These are phyloP conservation scores for Acanthosepion lycidas DNA, from an alignment of 2,888 invertebrate species.

Conservation along the genomic window DNA sequence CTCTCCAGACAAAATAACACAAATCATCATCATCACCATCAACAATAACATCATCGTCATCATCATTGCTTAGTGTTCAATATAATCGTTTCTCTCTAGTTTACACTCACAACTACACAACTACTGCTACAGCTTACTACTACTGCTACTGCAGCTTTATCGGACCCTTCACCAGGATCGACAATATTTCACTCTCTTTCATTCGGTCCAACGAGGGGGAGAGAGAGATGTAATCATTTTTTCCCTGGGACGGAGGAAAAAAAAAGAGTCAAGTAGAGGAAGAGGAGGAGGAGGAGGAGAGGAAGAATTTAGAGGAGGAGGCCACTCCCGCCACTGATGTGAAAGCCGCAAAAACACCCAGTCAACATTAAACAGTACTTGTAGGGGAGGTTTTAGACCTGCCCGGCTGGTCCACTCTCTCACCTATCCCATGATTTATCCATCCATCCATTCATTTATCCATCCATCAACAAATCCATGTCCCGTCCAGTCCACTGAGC, in stretches of 20 bases:
- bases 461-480: no score
- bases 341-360: neutral
- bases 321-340: neutral
- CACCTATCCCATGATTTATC: neutral
- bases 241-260: neutral
- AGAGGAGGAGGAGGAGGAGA: neutral
- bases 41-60: neutral
- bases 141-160: neutral
- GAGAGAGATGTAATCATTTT: neutral
- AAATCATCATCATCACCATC: constrained; percentile 4
- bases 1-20: neutral
- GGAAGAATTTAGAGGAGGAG: neutral
- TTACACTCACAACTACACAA: neutral
- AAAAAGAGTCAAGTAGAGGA: neutral
- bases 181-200: neutral
- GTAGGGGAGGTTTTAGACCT: neutral
- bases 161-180: neutral
- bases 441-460: neutral
- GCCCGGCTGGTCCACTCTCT: neutral
- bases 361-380: neutral
- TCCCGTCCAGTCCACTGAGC: no score
- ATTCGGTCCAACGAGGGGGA: neutral
- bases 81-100: no score
- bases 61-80: neutral
- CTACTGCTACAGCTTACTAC: neutral